Evolutionary conservation across 2,113 vertebrate species (phyloP), one percentile per base, ranked within the genome.

Genomic region (Corythornis vintsioides): DNA sequence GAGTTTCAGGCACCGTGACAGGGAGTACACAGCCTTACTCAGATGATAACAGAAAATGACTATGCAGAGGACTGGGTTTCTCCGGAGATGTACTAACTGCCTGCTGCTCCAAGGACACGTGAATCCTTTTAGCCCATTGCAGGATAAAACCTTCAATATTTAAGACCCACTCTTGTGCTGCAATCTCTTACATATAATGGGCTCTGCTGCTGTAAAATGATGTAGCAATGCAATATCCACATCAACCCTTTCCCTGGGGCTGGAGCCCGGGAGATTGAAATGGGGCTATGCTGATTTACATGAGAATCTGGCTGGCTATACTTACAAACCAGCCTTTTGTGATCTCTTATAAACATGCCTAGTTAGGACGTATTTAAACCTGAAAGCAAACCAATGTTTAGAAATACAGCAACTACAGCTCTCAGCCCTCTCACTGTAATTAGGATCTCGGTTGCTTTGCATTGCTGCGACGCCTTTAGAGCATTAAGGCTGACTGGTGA

Each of bases 61-160:
- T 88, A 12, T 31, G 86, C 7, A 4, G 24, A 78, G 70, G 35
- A 11, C 73, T 35, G 57, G 33, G 70, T 50, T 86, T 78, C 92
- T 90, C 92, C 61, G 65, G 94, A 92, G 93, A 70, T 73, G 73
- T 8, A 38, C 92, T 72, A 35, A 92, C 79, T 92, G 90, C 79
- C 75, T 83, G 73, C 88, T 69, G 83, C 73, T 96, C 65, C 66
- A 57, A 90, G 57, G 69, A 90, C 90, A 93, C 3, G 25, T 0
- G 42, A 94, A 95, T 94, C 79, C 90, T 94, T 90, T 94, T 56
- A 96, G 95, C 71, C 78, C 71, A 38, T 45, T 87, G 83, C 83
- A 76, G 56, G 63, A 82, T 59, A 65, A 94, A 92, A 45, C 60
- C 47, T 92, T 70, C 91, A 91, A 78, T 93, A 92, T 96, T 95